Conservation (phyloP, 2,888 invertebrate species). For the Thymelicus acteon region DNA sequence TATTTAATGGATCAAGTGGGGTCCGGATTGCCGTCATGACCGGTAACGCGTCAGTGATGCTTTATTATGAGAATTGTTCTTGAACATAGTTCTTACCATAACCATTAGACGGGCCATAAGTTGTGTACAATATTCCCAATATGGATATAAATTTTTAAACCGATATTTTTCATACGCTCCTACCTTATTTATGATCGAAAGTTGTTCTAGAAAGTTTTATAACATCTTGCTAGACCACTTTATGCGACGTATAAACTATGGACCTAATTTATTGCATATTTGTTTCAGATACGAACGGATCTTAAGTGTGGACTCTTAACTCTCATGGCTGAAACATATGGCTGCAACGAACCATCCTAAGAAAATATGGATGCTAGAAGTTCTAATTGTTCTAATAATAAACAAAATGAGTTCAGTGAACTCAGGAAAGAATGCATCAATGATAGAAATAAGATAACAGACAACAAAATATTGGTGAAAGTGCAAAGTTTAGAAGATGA, state of each 20-base stretch:
- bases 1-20: no score
- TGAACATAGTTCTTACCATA: no score
- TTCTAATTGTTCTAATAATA: slow-evolving; percentile 30
- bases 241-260: slow-evolving; percentile 12
- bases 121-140: not conserved
- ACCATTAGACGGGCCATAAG: not conserved
- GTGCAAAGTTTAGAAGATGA: slow-evolving; percentile 31
- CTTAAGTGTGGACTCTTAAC: slow-evolving; percentile 36
- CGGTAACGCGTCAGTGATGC: no score
- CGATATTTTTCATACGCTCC: not conserved
- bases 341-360: slow-evolving; percentile 39
- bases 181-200: slow-evolving; percentile 22
- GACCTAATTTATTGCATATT: slow-evolving; percentile 31
- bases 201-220: slow-evolving; percentile 23
- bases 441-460: slow-evolving; percentile 36
- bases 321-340: slow-evolving; percentile 44
- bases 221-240: slow-evolving; percentile 24
- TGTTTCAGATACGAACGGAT: slow-evolving; percentile 44
- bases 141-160: slow-evolving; percentile 23
- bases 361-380: slow-evolving; percentile 43
- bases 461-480: slow-evolving; percentile 30
- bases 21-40: no score
- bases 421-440: slow-evolving; percentile 21
- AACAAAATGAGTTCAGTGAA: slow-evolving; percentile 39
- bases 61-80: no score